phyloP scores from a whole-genome alignment of 2,888 invertebrate species.

The Drosophila prolongata region DNA sequence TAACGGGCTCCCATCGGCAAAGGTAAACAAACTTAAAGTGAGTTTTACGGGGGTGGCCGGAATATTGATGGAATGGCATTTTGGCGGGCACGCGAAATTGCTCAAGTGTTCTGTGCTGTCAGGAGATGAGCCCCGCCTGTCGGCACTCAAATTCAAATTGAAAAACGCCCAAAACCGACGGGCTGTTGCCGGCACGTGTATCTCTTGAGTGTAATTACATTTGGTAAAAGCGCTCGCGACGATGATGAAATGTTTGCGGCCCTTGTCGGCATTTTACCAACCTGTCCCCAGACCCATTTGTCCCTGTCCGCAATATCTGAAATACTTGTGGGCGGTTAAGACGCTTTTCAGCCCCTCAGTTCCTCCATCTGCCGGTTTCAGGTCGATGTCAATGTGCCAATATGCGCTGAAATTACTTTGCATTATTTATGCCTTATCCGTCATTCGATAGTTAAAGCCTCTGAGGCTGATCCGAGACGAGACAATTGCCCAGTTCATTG shows the following conservation, averaged over 20 bases:
- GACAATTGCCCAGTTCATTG: not conserved
- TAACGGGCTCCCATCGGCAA: constrained; percentile 40
- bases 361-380: constrained; percentile 6
- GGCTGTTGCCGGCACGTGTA: constrained; percentile 73
- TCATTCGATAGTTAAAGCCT: constrained; percentile 35
- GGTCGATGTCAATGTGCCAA: constrained; percentile 58
- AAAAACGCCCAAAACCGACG: constrained; percentile 44
- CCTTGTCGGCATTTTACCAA: constrained; percentile 37
- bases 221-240: constrained; percentile 61
- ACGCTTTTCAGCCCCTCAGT: constrained; percentile 14
- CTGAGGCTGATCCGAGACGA: constrained; percentile 3
- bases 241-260: constrained; percentile 48
- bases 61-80: constrained; percentile 39
- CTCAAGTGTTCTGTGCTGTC: constrained; percentile 31
- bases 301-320: constrained; percentile 14
- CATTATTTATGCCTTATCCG: constrained; percentile 60
- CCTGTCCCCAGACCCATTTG: constrained; percentile 12
- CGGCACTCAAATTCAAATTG: constrained; percentile 63
- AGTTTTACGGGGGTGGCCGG: constrained; percentile 6
- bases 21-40: constrained; percentile 58
- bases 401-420: constrained; percentile 66
- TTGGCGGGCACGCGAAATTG: constrained; percentile 16
- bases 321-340: constrained; percentile 43
- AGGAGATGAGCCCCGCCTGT: constrained; percentile 45
- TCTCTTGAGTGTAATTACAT: constrained; percentile 76